phyloP scores from a whole-genome alignment of 2,888 invertebrate genomes.

The Andrena marginata region DNA sequence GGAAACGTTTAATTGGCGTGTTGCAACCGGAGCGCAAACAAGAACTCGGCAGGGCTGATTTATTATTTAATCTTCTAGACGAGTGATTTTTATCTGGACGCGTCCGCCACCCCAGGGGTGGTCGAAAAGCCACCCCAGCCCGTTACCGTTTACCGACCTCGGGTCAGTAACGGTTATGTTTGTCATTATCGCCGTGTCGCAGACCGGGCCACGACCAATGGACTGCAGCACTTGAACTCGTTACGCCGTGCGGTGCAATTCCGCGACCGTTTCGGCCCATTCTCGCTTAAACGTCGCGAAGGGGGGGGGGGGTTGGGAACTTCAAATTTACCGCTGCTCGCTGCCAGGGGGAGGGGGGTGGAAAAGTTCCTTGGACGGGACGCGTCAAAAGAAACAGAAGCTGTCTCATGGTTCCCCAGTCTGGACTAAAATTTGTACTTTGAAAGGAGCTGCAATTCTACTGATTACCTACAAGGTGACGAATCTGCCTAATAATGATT shows the following conservation, averaged over 20 bases:
- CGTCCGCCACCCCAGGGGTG: conserved; percentile 62
- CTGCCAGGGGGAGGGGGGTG: conserved; percentile 16
- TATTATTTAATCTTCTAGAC: conserved; percentile 81
- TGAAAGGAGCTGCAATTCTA: not conserved
- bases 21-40: conserved; percentile 34
- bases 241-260: conserved; percentile 65
- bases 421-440: not conserved
- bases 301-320: conserved; percentile 47
- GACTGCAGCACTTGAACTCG: conserved; percentile 70
- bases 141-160: conserved; percentile 78
- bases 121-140: conserved; percentile 73
- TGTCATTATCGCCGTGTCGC: conserved; percentile 82
- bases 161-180: conserved; percentile 80
- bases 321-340: conserved; percentile 32
- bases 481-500: too few species aligned
- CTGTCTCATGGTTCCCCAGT: not conserved
- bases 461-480: not conserved
- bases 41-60: conserved; percentile 62
- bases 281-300: conserved; percentile 71
- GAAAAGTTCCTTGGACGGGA: conserved; percentile 47
- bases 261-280: conserved; percentile 67
- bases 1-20: conserved; percentile 56
- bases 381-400: conserved; percentile 29
- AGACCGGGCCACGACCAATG: conserved; percentile 66
- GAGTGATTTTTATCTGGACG: conserved; percentile 78